A percentile compares a stretch with the other conserved stretches of the same genome.
Evolutionary conservation across 2,888 invertebrate species (phyloP).

Genomic region (Dryobotodes eremita): DNA sequence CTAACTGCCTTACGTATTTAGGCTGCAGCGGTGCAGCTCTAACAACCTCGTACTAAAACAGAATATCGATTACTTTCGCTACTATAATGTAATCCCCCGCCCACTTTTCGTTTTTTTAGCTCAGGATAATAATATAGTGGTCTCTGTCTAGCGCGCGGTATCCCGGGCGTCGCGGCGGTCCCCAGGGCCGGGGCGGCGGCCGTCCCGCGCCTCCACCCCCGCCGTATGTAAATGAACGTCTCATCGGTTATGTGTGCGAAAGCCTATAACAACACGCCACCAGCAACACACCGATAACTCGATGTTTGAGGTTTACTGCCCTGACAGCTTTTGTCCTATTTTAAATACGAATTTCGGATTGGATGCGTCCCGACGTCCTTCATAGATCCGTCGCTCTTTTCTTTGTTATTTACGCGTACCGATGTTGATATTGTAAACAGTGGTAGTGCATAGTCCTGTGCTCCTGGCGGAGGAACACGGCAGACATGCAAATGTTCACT

Average conservation of each 20-base stretch:
- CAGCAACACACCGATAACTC: slow-evolving; percentile 75
- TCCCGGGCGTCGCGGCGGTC: slow-evolving; percentile 78
- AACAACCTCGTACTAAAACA: slow-evolving; percentile 90
- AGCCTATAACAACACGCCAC: slow-evolving; percentile 75
- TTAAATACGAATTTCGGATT: slow-evolving; percentile 85
- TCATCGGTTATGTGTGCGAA: slow-evolving; percentile 84
- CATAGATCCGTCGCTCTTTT: slow-evolving; percentile 58
- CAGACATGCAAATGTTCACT: slow-evolving; percentile 83
- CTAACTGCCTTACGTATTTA: slow-evolving; percentile 86
- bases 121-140: slow-evolving; percentile 87
- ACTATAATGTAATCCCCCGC: slow-evolving; percentile 92
- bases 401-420: slow-evolving; percentile 67
- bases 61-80: slow-evolving; percentile 92
- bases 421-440: slow-evolving; percentile 69
- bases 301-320: slow-evolving; percentile 88
- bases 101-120: slow-evolving; percentile 90
- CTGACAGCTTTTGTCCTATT: slow-evolving; percentile 89
- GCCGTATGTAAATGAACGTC: slow-evolving; percentile 91
- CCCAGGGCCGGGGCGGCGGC: slow-evolving; percentile 75
- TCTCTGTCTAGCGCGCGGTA: slow-evolving; percentile 83
- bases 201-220: slow-evolving; percentile 76
- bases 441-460: slow-evolving; percentile 65
- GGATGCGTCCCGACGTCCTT: slow-evolving; percentile 82
- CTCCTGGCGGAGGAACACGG: slow-evolving; percentile 67
- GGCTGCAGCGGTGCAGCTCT: slow-evolving; percentile 89